Base-by-base conservation (phyloP, 2,888 invertebrate species). In the Tholera decimalis region DNA sequence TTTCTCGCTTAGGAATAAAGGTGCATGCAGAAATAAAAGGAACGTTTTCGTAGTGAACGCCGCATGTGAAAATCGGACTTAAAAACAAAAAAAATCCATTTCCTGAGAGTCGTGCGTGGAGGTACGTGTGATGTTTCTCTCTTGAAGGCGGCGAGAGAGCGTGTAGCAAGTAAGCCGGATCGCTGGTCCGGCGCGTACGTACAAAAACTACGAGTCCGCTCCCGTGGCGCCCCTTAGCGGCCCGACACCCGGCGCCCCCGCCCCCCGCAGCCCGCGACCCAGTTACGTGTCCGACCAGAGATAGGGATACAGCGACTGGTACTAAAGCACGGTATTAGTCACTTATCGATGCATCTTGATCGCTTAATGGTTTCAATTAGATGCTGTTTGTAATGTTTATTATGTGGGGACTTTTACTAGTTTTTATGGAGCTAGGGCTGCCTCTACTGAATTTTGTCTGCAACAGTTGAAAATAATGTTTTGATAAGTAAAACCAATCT, bases 191-290 rank as follows among this genome's bases (percentile, higher is more conserved):
- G 91, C 90, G 92, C 91, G 89, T 85, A 80, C 84, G 84, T 82
- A 92, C 90, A 93, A 93, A 93, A 92, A 91, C 90, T 89, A 80
- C 76, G 87, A 85, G 87, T 87, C 88, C 79, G 81, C 85, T 79
- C 88, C 82, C 85, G 56, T 60, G 51, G 69, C 82, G 85, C 69
- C 58, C 69, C 69, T 67, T 56, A 11, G 26, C 46, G n/a, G 68
- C 68, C 68, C 57, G 61, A 61, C 59, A 73, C 79, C 35, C 35
- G 49, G 68, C 82, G 85, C 69, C 61, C 65, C 55, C 72, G 71
- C 49, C 68, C 73, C 83, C 80, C 79, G 82, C 83, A 77, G 44
- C 80, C 82, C 88, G 83, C 88, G 91, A 89, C 92, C 92, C 83
- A 92, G 84, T 89, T 92, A 88, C 86, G 83, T 85, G 83, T 85